These are phyloP conservation scores for Lissonota sp. DNA, from an alignment of 2,888 invertebrate genomes.

Conservation along the genomic window DNA sequence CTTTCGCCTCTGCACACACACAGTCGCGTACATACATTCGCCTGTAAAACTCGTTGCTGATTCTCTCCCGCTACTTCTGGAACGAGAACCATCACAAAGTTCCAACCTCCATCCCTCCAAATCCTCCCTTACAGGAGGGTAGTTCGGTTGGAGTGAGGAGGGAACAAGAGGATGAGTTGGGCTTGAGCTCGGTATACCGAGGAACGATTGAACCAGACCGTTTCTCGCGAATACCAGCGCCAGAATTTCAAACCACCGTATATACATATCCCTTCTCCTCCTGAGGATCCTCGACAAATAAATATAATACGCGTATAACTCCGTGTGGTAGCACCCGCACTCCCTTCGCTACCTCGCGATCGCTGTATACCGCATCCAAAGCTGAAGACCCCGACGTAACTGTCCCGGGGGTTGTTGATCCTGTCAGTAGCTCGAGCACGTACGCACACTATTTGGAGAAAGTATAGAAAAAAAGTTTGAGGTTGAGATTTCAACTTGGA, in stretches of 20 bases:
- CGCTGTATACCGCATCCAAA: conserved; percentile 37
- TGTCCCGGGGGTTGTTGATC: conserved; percentile 65
- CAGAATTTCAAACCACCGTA: conserved; percentile 53
- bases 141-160: neutral
- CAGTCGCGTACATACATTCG: conserved; percentile 57
- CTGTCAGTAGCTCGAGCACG: conserved; percentile 52
- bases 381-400: conserved; percentile 52
- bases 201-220: conserved; percentile 67
- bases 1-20: conserved; percentile 61
- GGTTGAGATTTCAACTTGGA: conserved; percentile 39
- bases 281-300: conserved; percentile 54
- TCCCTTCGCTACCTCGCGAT: conserved; percentile 22
- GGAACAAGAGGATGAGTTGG: conserved; percentile 43
- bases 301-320: conserved; percentile 64
- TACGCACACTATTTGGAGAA: conserved; percentile 20
- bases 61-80: conserved; percentile 38
- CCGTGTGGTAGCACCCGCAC: conserved; percentile 34
- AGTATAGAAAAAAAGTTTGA: conserved; percentile 27
- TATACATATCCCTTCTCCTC: conserved; percentile 40
- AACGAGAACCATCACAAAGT: conserved; percentile 60
- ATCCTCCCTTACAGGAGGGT: conserved; percentile 29
- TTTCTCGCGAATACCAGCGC: conserved; percentile 61
- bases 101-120: conserved; percentile 57
- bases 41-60: conserved; percentile 54
- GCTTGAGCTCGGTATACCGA: conserved; percentile 56